Conservation (phyloP, 1,140 invertebrate species). For the Halyomorpha halys region DNA sequence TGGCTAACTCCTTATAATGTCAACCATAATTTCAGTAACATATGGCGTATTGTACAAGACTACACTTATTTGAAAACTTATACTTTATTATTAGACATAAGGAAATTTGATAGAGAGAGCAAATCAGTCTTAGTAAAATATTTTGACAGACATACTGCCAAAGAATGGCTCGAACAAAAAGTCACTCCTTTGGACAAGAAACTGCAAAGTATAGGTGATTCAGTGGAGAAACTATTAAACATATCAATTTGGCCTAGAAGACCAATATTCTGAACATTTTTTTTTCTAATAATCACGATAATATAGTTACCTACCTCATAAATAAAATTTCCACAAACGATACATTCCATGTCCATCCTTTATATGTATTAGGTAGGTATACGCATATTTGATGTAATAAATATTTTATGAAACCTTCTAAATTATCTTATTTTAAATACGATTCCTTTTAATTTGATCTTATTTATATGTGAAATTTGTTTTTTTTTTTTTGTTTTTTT, state of each 20-base stretch:
- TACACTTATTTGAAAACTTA: slow-evolving; percentile 11
- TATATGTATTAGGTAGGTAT: too few relatives aligned
- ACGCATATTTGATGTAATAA: too few relatives aligned
- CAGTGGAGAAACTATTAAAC: slow-evolving; percentile 22
- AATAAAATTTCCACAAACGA: too few relatives aligned
- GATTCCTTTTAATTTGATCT: too few relatives aligned
- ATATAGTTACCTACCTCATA: too few relatives aligned
- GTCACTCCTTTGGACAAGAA: slow-evolving; percentile 20
- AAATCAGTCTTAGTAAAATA: slow-evolving; percentile 11
- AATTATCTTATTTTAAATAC: too few relatives aligned
- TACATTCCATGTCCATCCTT: neutral
- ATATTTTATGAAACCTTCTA: too few relatives aligned
- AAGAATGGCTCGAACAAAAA: slow-evolving; percentile 28
- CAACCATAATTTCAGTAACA: slow-evolving; percentile 23
- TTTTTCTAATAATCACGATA: too few relatives aligned
- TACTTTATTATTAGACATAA: slow-evolving; percentile 14
- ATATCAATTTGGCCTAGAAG: slow-evolving; percentile 25
- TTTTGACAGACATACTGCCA: slow-evolving; percentile 21
- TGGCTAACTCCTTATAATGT: slow-evolving; percentile 26
- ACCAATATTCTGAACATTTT: slow-evolving; percentile 1
- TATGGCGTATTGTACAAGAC: slow-evolving; percentile 22
- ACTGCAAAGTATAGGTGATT: slow-evolving; percentile 13
- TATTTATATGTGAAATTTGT: too few relatives aligned
- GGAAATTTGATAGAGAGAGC: slow-evolving; percentile 20
- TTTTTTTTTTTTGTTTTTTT: too few relatives aligned